Evolutionary conservation across 2,797 vertebrate genomes (phyloP).

Genomic region (Notolepis coatsorum): DNA sequence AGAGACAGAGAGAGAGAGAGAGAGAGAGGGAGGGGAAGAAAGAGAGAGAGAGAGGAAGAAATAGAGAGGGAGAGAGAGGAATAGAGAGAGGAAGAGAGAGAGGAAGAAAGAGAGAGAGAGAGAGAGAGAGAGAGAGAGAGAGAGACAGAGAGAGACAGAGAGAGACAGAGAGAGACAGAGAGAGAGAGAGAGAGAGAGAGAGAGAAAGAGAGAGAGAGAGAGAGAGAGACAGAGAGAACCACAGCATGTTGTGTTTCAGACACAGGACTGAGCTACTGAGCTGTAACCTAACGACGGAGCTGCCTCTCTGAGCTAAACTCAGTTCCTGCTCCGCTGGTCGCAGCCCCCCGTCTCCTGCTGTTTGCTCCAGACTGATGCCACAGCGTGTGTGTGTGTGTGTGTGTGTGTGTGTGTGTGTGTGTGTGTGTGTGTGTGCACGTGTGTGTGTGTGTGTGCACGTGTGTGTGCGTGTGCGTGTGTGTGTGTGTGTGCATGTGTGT

Average conservation of each 20-base stretch:
- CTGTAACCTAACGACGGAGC: slow-evolving; percentile 70
- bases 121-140: background rate
- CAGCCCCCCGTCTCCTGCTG: slow-evolving; percentile 64
- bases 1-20: too few species aligned
- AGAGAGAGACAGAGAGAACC: background rate
- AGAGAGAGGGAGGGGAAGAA: too few species aligned
- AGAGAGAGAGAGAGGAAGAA: too few species aligned
- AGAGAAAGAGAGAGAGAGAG: slow-evolving; percentile 14
- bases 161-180: slow-evolving; percentile 15
- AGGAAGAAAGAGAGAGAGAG: background rate
- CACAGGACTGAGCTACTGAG: slow-evolving; percentile 70
- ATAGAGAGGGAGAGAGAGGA: too few species aligned
- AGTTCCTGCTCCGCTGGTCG: slow-evolving; percentile 76
- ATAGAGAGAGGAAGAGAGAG: too few species aligned
- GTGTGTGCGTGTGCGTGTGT: background rate
- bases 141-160: background rate
- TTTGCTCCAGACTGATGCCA: slow-evolving; percentile 64
- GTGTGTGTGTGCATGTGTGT: background rate
- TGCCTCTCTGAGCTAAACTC: slow-evolving; percentile 70
- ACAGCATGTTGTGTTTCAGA: slow-evolving; percentile 38
- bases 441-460: background rate
- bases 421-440: background rate
- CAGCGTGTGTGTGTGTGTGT: slow-evolving; percentile 32
- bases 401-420: background rate
- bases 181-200: slow-evolving; percentile 9